Base-by-base conservation (phyloP, 92 coral and sea anemone species). In the Parazoanthus swiftii region DNA sequence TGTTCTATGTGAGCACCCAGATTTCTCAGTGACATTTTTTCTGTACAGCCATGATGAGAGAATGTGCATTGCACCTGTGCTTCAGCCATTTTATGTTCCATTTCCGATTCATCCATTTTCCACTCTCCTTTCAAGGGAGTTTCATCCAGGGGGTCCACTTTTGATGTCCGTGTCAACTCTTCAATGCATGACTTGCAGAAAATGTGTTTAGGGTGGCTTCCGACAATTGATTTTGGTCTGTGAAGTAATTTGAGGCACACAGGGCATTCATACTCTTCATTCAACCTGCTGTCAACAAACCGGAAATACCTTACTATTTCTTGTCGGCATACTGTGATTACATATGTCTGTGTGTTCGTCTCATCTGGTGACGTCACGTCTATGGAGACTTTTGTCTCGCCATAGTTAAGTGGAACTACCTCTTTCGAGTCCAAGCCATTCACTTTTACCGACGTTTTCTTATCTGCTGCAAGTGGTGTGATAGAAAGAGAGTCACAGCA, bases 351-450 rank as follows among this genome's bases (percentile, higher is more conserved):
- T 11, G 92, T 88, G 51, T 80, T 92, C 81, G 89, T 90, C 76
- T 90, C 83, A 86, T 97, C 96, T 25, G 98, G 99, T 26, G 99
- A 97, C 8, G 95, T 94, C 15, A 97, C 98, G 76, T 97, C 98
- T 29, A 95, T 88, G 67, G 88, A 91, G 67, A 97, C 90, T 66
- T 65, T 77, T 7, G 98, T 97, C 73, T 97, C 98, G 14, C 99
- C 98, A 88, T 82, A 93, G 88, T 92, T 95, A 5, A 97, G 83
- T 23, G 65, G 81, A 42, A 95, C 84, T 25, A 90, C 88, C 75
- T 88, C 93, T 85, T 95, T 92, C 15, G 86, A 85, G 33, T 93
- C 93, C 10, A 37, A 67, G n/a, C 92, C 93, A 78, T 94, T 88
- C 11, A 97, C 82, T 74, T 90, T 94, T 51, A 95, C 82, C 9